Evolutionary conservation across 2,888 invertebrate species (phyloP).

Genomic region (Congeria kusceri): DNA sequence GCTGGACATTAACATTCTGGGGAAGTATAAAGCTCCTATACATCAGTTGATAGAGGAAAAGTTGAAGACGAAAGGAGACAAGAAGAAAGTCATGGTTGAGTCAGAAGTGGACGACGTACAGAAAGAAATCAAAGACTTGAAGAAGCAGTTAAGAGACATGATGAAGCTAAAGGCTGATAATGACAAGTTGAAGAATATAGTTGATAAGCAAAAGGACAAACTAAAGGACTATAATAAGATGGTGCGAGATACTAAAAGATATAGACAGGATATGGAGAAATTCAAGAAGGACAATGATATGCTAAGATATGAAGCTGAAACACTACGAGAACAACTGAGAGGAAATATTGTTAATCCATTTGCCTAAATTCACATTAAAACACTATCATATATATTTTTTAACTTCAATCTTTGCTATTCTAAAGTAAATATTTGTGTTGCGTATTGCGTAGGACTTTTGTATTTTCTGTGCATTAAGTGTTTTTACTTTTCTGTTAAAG

Average conservation of each 20-base stretch:
- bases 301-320: conserved; percentile 50
- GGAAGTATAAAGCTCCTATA: conserved; percentile 58
- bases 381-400: not conserved
- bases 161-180: conserved; percentile 66
- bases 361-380: conserved; percentile 16
- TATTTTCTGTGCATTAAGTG: too few species aligned
- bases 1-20: conserved; percentile 27
- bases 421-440: too few species aligned
- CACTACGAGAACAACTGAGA: conserved; percentile 50
- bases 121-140: conserved; percentile 57
- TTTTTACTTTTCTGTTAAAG: too few species aligned
- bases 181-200: conserved; percentile 64
- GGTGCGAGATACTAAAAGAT: conserved; percentile 62
- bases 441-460: too few species aligned
- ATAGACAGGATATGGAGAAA: conserved; percentile 59
- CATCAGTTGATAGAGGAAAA: conserved; percentile 65
- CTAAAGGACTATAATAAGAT: conserved; percentile 71
- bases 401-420: too few species aligned
- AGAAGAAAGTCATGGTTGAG: conserved; percentile 31
- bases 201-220: conserved; percentile 69
- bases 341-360: conserved; percentile 47
- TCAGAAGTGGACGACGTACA: conserved; percentile 44
- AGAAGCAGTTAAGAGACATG: conserved; percentile 49
- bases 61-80: conserved; percentile 48
- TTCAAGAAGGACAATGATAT: conserved; percentile 55